A percentile compares a stretch with the other conserved stretches of the same genome.
phyloP scores from a whole-genome alignment of 1,140 invertebrate genomes.

The Ephestia elutella region DNA sequence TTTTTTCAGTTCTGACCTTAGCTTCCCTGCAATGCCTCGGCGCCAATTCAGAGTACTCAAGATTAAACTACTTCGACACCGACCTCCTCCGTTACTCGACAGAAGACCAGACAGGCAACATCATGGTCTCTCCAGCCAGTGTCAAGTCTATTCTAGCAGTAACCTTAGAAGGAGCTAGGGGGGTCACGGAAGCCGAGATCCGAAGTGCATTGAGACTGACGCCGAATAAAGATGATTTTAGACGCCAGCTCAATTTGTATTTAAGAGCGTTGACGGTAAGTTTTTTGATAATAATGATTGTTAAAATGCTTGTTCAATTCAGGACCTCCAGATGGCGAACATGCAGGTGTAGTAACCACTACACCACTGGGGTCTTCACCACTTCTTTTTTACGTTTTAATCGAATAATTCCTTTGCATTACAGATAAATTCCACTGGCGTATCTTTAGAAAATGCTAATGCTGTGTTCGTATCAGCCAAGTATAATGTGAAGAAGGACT shows the following conservation, averaged over 20 bases:
- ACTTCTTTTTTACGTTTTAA: too few relatives aligned
- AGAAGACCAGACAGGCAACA: constrained; percentile 72
- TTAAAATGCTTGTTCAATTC: background rate
- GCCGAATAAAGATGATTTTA: constrained; percentile 56
- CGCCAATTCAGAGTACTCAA: constrained; percentile 33
- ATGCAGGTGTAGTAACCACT: too few relatives aligned
- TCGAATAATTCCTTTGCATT: constrained; percentile 22
- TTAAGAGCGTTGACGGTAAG: constrained; percentile 74
- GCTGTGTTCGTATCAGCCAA: constrained; percentile 74
- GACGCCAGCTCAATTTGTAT: constrained; percentile 58
- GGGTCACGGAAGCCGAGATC: constrained; percentile 76
- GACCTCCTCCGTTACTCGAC: constrained; percentile 65
- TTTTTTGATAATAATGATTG: background rate
- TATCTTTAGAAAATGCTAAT: constrained; percentile 70
- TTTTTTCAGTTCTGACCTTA: constrained; percentile 29
- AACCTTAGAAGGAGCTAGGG: constrained; percentile 77
- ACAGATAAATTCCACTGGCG: constrained; percentile 45
- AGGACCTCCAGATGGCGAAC: background rate
- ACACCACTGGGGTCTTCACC: too few relatives aligned
- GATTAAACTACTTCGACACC: constrained; percentile 76
- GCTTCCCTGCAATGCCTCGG: constrained; percentile 25
- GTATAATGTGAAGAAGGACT: constrained; percentile 56
- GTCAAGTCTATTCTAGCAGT: constrained; percentile 79
- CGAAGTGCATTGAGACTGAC: constrained; percentile 75
- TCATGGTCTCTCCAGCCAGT: constrained; percentile 81